phyloP scores from a whole-genome alignment of 2,113 vertebrate genomes.

The Ondatra zibethicus region DNA sequence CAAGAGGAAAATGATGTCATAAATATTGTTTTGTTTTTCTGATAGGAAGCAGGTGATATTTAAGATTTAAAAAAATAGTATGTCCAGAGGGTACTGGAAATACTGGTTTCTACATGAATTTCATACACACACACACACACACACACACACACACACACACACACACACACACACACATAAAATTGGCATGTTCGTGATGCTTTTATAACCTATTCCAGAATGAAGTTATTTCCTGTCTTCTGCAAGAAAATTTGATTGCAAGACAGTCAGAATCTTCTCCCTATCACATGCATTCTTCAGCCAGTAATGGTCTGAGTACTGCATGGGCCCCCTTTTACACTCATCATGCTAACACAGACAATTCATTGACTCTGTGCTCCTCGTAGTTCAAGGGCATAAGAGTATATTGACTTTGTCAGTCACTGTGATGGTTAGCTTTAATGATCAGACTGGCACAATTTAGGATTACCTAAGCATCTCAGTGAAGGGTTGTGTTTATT shows the following conservation, averaged over 20 bases:
- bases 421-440: not conserved
- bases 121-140: not conserved
- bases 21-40: slow-evolving; percentile 20
- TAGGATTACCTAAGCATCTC: not conserved
- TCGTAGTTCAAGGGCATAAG: not conserved
- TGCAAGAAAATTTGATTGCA: not conserved
- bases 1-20: not conserved
- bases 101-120: slow-evolving; percentile 25
- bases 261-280: not conserved
- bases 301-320: not conserved
- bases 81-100: not conserved
- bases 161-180: too few relatives aligned
- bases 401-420: not conserved
- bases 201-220: not conserved
- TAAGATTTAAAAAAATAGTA: not conserved
- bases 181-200: not conserved
- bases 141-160: too few relatives aligned
- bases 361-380: not conserved
- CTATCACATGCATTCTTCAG: not conserved
- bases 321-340: not conserved
- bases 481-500: not conserved
- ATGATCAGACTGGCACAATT: not conserved
- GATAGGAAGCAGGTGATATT: not conserved
- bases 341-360: not conserved
- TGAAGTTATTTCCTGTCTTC: not conserved